phyloP scores from a whole-genome alignment of 2,113 vertebrate genomes.

The Blennius ocellaris region DNA sequence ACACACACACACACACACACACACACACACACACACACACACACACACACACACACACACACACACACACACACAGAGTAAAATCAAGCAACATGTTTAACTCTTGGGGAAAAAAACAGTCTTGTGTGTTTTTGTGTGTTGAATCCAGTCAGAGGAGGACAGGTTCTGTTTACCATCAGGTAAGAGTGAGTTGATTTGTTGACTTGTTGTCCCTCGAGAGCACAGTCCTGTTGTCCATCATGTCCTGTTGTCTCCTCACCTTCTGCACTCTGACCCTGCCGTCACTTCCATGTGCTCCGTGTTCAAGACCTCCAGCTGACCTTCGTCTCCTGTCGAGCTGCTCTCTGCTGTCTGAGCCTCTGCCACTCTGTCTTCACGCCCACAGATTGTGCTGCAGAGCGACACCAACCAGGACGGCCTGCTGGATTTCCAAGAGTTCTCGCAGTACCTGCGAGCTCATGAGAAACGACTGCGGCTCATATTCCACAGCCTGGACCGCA shows the following conservation, averaged over 20 bases:
- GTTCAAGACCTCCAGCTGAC: background rate
- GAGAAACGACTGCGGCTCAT: constrained; percentile 88
- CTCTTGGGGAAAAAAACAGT: constrained; percentile 6
- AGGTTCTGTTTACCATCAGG: constrained; percentile 20
- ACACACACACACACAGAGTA: too few relatives aligned
- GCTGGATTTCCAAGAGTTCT: constrained; percentile 88
- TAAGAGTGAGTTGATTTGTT: constrained; percentile 34
- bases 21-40: too few relatives aligned
- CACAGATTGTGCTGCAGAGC: constrained; percentile 75
- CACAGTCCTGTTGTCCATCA: constrained; percentile 13
- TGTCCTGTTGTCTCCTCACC: constrained; percentile 12
- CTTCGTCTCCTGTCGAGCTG: background rate
- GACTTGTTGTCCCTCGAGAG: constrained; percentile 9
- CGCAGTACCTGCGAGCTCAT: constrained; percentile 83
- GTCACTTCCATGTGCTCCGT: background rate
- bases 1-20: too few relatives aligned
- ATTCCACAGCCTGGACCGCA: constrained; percentile 87
- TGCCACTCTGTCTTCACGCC: background rate
- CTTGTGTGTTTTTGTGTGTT: constrained; percentile 29
- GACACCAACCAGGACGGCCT: constrained; percentile 82
- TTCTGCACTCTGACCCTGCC: background rate
- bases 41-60: too few relatives aligned
- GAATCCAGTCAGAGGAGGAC: constrained; percentile 29
- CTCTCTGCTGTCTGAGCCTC: background rate
- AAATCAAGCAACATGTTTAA: too few relatives aligned